Evolutionary conservation across 2,113 vertebrate genomes (phyloP).

Genomic region (Elaphurus davidianus): DNA sequence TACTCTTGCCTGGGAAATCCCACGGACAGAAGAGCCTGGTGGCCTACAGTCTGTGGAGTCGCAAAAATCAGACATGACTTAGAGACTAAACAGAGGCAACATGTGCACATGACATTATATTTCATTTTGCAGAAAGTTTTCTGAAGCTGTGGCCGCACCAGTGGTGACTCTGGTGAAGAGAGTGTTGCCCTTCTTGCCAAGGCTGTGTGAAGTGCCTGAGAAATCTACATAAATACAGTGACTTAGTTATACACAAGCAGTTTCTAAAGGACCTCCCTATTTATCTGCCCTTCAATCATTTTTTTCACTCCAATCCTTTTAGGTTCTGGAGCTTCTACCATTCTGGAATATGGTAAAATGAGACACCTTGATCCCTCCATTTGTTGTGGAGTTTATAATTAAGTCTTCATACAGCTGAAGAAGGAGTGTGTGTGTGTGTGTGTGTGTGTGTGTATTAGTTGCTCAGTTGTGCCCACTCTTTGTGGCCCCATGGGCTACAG

Average conservation of each 20-base stretch:
- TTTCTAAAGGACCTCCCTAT: background rate
- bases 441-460: background rate
- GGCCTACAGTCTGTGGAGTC: background rate
- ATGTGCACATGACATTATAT: background rate
- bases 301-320: background rate
- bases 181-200: background rate
- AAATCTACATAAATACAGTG: background rate
- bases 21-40: background rate
- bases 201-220: background rate
- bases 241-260: background rate
- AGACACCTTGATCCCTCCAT: background rate
- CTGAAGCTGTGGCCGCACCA: background rate
- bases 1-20: background rate
- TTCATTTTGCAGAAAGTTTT: background rate
- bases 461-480: background rate
- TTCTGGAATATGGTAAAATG: background rate
- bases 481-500: accelerated
- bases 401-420: background rate
- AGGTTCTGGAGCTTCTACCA: background rate
- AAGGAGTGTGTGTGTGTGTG: background rate
- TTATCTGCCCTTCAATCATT: background rate
- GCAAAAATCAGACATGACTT: background rate
- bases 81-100: background rate
- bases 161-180: background rate
- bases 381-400: background rate